Conservation (phyloP, 2,888 invertebrate species). For the Brachynemurus nebulosus region DNA sequence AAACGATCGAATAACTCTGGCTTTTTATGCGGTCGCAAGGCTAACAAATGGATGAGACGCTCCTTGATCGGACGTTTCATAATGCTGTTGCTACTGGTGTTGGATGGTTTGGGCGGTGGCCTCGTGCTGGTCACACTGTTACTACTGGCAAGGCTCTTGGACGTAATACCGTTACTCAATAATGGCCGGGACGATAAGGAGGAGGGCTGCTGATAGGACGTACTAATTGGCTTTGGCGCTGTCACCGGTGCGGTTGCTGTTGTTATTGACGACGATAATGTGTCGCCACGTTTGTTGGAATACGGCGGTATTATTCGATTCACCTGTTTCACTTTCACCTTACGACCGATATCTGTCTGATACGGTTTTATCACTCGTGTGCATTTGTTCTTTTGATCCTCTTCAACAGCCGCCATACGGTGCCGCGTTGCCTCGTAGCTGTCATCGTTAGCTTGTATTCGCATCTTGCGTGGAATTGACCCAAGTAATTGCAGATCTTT, state of each 20-base stretch:
- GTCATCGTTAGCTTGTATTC: conserved; percentile 90
- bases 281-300: too few relatives aligned
- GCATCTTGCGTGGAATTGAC: conserved; percentile 73
- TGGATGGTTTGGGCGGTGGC: conserved; percentile 33
- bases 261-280: too few relatives aligned
- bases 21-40: conserved; percentile 85
- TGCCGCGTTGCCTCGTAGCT: conserved; percentile 86
- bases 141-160: conserved; percentile 23
- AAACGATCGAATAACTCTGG: conserved; percentile 76
- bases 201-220: conserved; percentile 21
- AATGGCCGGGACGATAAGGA: conserved; percentile 26
- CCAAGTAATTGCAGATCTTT: conserved; percentile 68
- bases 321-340: conserved; percentile 59
- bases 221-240: conserved; percentile 6
- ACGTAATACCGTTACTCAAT: conserved; percentile 24
- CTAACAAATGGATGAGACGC: conserved; percentile 86
- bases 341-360: conserved; percentile 77
- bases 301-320: conserved; percentile 5
- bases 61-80: conserved; percentile 68
- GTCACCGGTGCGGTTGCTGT: conserved; percentile 1
- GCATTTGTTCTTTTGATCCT: conserved; percentile 88
- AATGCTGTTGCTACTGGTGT: conserved; percentile 47
- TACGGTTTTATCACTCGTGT: conserved; percentile 88
- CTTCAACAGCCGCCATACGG: conserved; percentile 83
- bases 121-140: conserved; percentile 32